Evolutionary conservation across 2,888 invertebrate genomes (phyloP).

Genomic region (Aricia artaxerxes): DNA sequence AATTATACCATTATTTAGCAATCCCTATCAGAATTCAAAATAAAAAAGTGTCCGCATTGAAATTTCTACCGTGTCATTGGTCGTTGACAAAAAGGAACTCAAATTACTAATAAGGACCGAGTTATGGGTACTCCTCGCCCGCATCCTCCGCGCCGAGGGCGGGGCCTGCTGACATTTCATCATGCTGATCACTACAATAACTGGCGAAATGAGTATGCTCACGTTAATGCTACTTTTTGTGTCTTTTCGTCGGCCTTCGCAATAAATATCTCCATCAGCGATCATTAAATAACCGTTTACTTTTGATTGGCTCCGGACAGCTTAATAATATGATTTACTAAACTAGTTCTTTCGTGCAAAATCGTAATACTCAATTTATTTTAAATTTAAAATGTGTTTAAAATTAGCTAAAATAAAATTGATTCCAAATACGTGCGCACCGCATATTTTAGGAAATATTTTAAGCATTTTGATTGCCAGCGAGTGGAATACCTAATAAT

Average conservation of each 20-base stretch:
- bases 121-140: conserved; percentile 22
- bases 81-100: conserved; percentile 19
- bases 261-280: conserved; percentile 24
- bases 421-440: not conserved
- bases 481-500: conserved; percentile 7
- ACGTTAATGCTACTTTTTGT: conserved; percentile 17
- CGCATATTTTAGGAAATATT: not conserved
- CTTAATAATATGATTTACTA: conserved; percentile 23
- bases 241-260: not conserved
- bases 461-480: conserved; percentile 17
- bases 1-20: conserved; percentile 23
- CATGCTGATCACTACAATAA: conserved; percentile 24
- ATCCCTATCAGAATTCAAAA: conserved; percentile 16
- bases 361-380: not conserved
- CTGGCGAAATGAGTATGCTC: conserved; percentile 19
- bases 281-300: conserved; percentile 28
- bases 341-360: conserved; percentile 1
- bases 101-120: conserved; percentile 26
- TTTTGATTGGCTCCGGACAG: conserved; percentile 24
- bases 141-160: conserved; percentile 1
- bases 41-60: conserved; percentile 27
- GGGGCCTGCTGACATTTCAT: conserved; percentile 27
- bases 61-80: conserved; percentile 26
- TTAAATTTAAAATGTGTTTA: not conserved
- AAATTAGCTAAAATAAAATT: not conserved